Percentiles rank a stretch among this genome's conserved stretches.
These are phyloP conservation scores for Peromyscus attwateri DNA, from an alignment of 2,797 vertebrate species.

Conservation along the genomic window DNA sequence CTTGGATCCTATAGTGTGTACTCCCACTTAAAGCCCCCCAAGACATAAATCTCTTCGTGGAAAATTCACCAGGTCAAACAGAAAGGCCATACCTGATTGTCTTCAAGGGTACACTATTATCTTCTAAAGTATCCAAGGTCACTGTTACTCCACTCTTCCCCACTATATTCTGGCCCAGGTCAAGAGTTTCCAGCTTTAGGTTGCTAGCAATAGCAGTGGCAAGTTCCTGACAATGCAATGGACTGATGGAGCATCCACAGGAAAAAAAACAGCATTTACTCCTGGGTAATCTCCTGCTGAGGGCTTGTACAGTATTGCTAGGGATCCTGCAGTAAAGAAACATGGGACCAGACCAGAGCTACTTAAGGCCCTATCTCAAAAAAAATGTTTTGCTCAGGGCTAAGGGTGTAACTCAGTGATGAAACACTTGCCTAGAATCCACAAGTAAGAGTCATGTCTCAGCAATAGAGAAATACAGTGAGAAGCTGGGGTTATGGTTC, in stretches of 20 bases:
- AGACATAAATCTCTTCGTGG: no score
- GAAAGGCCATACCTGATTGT: not conserved
- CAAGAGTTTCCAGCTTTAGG: conserved; percentile 15
- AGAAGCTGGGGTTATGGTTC: not conserved
- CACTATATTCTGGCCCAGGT: conserved; percentile 39
- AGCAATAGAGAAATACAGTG: not conserved
- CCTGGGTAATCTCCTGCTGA: rapidly evolving
- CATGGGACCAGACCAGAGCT: not conserved
- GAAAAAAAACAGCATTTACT: not conserved
- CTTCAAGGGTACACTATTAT: not conserved
- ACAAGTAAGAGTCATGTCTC: not conserved
- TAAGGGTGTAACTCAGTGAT: not conserved
- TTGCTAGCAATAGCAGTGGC: not conserved
- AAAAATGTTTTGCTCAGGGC: not conserved
- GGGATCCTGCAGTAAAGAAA: not conserved
- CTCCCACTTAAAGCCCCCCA: no score
- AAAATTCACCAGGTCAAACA: no score
- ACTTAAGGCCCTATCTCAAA: not conserved
- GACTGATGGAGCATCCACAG: not conserved
- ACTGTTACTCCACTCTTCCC: not conserved
- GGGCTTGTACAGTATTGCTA: rapidly evolving
- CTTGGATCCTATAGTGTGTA: no score
- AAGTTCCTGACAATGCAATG: not conserved
- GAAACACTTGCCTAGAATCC: not conserved
- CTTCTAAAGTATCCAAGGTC: conserved; percentile 18